phyloP scores from a whole-genome alignment of 1,140 invertebrate genomes.

The Brachionus paranguensis region DNA sequence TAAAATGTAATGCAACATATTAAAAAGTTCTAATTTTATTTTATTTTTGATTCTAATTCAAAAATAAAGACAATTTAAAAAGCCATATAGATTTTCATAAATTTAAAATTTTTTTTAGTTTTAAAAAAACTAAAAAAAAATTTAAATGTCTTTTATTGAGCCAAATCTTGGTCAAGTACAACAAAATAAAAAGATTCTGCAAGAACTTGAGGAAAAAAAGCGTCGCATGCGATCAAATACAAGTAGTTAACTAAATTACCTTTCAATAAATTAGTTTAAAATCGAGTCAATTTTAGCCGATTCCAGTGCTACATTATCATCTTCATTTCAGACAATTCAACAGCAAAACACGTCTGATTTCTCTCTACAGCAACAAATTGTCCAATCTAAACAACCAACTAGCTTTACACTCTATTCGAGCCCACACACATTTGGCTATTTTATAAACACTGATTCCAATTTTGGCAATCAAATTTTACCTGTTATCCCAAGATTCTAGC shows the following conservation, averaged over 20 bases:
- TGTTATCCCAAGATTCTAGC: slow-evolving; percentile 3
- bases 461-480: slow-evolving; percentile 40
- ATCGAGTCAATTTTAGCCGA: neutral
- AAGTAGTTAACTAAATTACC: neutral
- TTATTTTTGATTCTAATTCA: no score
- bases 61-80: no score
- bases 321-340: neutral
- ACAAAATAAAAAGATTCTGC: slow-evolving; percentile 36
- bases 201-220: slow-evolving; percentile 38
- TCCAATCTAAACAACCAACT: neutral
- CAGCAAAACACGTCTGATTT: neutral
- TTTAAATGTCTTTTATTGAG: slow-evolving; percentile 38
- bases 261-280: neutral
- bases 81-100: no score
- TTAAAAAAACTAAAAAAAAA: no score
- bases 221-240: slow-evolving; percentile 32
- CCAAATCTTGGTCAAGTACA: slow-evolving; percentile 37
- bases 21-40: no score
- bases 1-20: no score
- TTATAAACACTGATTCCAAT: slow-evolving; percentile 18
- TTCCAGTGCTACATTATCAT: neutral
- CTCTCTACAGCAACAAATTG: neutral
- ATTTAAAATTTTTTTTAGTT: no score
- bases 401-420: neutral
- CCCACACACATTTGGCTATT: neutral